Conservation (phyloP, 2,888 invertebrate species). For the Phaedon cochleariae region DNA sequence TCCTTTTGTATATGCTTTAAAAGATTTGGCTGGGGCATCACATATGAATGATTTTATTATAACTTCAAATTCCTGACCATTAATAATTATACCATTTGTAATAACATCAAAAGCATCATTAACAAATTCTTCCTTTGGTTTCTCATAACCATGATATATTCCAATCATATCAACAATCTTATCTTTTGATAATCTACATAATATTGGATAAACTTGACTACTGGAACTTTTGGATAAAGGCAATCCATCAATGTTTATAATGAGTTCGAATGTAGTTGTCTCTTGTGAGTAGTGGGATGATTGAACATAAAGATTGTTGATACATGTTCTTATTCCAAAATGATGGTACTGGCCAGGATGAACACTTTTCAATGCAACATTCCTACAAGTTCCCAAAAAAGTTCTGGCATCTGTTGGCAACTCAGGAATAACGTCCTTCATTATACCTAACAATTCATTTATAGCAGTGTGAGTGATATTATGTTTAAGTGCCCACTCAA, state of each 20-base stretch:
- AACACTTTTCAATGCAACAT: slow-evolving; percentile 17
- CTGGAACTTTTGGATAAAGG: slow-evolving; percentile 35
- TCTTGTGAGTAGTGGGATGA: slow-evolving; percentile 4
- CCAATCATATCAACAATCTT: slow-evolving; percentile 14
- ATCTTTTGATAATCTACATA: slow-evolving; percentile 15
- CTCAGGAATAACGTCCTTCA: slow-evolving; percentile 15
- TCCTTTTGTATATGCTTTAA: slow-evolving; percentile 31
- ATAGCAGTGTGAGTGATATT: slow-evolving; percentile 9
- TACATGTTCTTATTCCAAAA: slow-evolving; percentile 18
- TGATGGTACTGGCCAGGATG: slow-evolving; percentile 23
- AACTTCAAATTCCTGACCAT: slow-evolving; percentile 24
- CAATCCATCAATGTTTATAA: slow-evolving; percentile 32
- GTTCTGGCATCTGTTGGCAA: slow-evolving; percentile 28
- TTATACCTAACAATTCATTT: slow-evolving; percentile 15
- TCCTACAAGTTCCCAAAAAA: slow-evolving; percentile 26
- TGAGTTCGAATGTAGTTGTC: slow-evolving; percentile 20
- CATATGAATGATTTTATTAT: slow-evolving; percentile 36
- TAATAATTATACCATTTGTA: slow-evolving; percentile 25
- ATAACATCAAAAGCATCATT: slow-evolving; percentile 16
- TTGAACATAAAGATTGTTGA: slow-evolving; percentile 4
- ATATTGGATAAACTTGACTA: slow-evolving; percentile 21
- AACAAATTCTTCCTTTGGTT: slow-evolving; percentile 26
- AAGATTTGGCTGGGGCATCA: slow-evolving; percentile 40
- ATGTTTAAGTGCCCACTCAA: not conserved
- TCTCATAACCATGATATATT: slow-evolving; percentile 35